phyloP scores from a whole-genome alignment of 2,888 invertebrate genomes.

The Drosophila mayaguana region DNA sequence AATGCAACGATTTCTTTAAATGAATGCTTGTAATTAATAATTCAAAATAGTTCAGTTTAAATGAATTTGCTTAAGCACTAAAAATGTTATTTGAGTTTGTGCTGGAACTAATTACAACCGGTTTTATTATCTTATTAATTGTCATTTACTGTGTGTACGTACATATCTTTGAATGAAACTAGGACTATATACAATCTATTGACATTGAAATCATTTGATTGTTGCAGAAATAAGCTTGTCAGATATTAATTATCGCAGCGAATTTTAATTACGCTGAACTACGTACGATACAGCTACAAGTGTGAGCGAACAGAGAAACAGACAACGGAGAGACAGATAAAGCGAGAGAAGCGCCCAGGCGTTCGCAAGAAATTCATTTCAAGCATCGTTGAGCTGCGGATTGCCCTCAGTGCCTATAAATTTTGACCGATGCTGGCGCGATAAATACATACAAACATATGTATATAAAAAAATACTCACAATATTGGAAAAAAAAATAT shows the following conservation, averaged over 20 bases:
- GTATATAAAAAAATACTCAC: no score
- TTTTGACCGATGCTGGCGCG: slow-evolving; percentile 59
- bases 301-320: slow-evolving; percentile 26
- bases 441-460: slow-evolving; percentile 48
- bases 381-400: slow-evolving; percentile 63
- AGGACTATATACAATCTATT: slow-evolving; percentile 30
- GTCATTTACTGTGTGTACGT: neutral
- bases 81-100: neutral
- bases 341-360: slow-evolving; percentile 29
- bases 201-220: slow-evolving; percentile 69
- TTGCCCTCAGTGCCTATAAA: slow-evolving; percentile 59
- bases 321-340: slow-evolving; percentile 44
- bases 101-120: neutral
- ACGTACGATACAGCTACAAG: slow-evolving; percentile 47
- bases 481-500: slow-evolving; percentile 23
- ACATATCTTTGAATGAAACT: neutral
- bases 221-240: slow-evolving; percentile 70
- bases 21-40: neutral
- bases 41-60: neutral
- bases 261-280: slow-evolving; percentile 69
- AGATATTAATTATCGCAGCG: slow-evolving; percentile 75
- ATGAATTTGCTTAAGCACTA: neutral
- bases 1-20: neutral
- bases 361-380: slow-evolving; percentile 70
- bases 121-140: slow-evolving; percentile 10